Evolutionary conservation across 1,140 invertebrate species (phyloP).

Genomic region (Monochamus saltuarius): DNA sequence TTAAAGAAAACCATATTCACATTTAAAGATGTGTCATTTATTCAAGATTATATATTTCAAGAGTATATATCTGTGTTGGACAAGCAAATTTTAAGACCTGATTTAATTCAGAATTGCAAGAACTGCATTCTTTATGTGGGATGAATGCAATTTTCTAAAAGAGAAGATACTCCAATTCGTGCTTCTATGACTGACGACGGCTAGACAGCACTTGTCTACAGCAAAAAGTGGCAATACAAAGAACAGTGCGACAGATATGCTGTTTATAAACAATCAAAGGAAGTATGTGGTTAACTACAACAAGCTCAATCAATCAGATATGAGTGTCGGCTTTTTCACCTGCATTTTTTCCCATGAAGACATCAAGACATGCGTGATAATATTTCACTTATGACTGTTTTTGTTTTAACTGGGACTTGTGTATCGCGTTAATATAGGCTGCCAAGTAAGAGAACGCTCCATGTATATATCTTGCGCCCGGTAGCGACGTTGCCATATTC

Average conservation of each 20-base stretch:
- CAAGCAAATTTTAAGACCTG: too few relatives aligned
- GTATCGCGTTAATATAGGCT: slow-evolving; percentile 29
- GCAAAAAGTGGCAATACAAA: slow-evolving; percentile 10
- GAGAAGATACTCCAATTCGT: too few relatives aligned
- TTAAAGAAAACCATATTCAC: too few relatives aligned
- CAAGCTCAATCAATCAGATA: slow-evolving; percentile 31
- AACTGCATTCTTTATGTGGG: too few relatives aligned
- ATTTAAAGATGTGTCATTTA: too few relatives aligned
- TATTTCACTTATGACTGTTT: slow-evolving; percentile 32
- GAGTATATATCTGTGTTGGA: too few relatives aligned
- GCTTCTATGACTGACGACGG: too few relatives aligned
- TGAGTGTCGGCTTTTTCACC: slow-evolving; percentile 10
- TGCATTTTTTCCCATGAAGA: slow-evolving; percentile 21
- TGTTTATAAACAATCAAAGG: slow-evolving; percentile 26
- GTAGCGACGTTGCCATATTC: background rate
- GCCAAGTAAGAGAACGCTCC: background rate
- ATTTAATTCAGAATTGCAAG: too few relatives aligned
- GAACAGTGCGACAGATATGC: slow-evolving; percentile 15
- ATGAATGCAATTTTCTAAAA: too few relatives aligned
- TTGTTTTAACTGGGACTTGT: slow-evolving; percentile 22
- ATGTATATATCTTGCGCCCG: background rate
- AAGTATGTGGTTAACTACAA: slow-evolving; percentile 16
- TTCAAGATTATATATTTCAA: too few relatives aligned
- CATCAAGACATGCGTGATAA: slow-evolving; percentile 30
- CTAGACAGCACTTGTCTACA: background rate